A percentile compares a stretch with the other conserved stretches of the same genome.
Evolutionary conservation across 2,888 invertebrate genomes (phyloP).

Genomic region (Cosmia trapezina): DNA sequence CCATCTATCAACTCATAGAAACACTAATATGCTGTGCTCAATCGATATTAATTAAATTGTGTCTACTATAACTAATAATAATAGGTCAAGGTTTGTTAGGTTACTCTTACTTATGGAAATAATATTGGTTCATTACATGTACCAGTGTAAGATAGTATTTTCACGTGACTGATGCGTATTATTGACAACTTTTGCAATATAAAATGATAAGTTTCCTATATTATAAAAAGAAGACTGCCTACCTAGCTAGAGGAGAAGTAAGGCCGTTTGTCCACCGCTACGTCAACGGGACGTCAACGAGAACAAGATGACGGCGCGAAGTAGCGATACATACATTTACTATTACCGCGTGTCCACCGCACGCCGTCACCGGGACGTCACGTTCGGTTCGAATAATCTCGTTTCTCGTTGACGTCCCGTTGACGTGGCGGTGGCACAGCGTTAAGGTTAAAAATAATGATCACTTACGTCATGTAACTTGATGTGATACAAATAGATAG

Average conservation of each 20-base stretch:
- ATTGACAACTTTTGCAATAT: background rate
- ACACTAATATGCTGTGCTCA: too few species aligned
- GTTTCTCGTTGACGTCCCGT: too few species aligned
- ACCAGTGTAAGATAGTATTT: too few species aligned
- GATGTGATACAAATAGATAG: conserved; percentile 87
- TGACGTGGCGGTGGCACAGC: too few species aligned
- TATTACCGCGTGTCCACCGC: too few species aligned
- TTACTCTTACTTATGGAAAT: background rate
- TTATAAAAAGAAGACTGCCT: background rate
- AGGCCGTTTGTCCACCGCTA: too few species aligned
- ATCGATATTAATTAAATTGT: background rate
- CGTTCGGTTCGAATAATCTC: too few species aligned
- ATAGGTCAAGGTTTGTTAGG: background rate
- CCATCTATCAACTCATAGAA: too few species aligned
- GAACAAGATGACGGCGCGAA: too few species aligned
- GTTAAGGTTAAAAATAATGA: background rate
- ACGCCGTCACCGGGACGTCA: too few species aligned
- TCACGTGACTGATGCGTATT: background rate
- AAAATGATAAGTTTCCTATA: background rate
- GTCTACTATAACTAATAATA: background rate
- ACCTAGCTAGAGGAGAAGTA: background rate
- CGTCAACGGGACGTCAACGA: too few species aligned
- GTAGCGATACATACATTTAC: too few species aligned
- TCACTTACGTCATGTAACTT: conserved; percentile 73
- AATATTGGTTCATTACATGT: background rate